Evolutionary conservation across 2,888 invertebrate genomes (phyloP).

Genomic region (Crematogaster levior): DNA sequence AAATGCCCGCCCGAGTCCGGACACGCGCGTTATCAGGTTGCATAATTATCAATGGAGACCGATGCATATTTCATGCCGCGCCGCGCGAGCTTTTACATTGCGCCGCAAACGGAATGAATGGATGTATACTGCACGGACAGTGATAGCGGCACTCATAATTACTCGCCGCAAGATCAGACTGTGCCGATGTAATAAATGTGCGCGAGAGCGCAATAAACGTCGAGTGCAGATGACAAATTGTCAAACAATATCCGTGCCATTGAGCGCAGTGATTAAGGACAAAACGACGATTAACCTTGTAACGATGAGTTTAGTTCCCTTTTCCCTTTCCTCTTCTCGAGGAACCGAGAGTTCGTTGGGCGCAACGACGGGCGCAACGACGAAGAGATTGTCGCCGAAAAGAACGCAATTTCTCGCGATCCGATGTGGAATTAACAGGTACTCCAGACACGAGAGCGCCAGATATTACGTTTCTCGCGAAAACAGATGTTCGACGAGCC

Average conservation of each 20-base stretch:
- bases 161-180: slow-evolving; percentile 62
- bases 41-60: slow-evolving; percentile 72
- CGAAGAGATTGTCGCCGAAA: slow-evolving; percentile 32
- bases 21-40: slow-evolving; percentile 65
- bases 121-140: slow-evolving; percentile 59
- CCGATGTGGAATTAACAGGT: slow-evolving; percentile 9
- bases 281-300: slow-evolving; percentile 60
- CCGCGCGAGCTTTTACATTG: slow-evolving; percentile 66
- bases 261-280: slow-evolving; percentile 65
- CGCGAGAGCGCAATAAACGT: slow-evolving; percentile 69
- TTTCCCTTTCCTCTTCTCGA: neutral
- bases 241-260: slow-evolving; percentile 69
- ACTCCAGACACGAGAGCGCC: neutral
- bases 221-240: slow-evolving; percentile 69
- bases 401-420: slow-evolving; percentile 31
- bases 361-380: neutral
- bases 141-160: slow-evolving; percentile 70
- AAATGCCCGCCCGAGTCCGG: slow-evolving; percentile 19
- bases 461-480: slow-evolving; percentile 29
- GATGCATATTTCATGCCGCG: slow-evolving; percentile 73
- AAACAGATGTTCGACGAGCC: slow-evolving; percentile 18
- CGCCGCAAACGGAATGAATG: slow-evolving; percentile 62
- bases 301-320: slow-evolving; percentile 37
- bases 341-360: neutral
- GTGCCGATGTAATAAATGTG: slow-evolving; percentile 69